A percentile compares a stretch with the other conserved stretches of the same genome.
These are phyloP conservation scores for Cyphomyrus plagiostoma DNA, from an alignment of 2,113 vertebrate species.

Conservation along the genomic window DNA sequence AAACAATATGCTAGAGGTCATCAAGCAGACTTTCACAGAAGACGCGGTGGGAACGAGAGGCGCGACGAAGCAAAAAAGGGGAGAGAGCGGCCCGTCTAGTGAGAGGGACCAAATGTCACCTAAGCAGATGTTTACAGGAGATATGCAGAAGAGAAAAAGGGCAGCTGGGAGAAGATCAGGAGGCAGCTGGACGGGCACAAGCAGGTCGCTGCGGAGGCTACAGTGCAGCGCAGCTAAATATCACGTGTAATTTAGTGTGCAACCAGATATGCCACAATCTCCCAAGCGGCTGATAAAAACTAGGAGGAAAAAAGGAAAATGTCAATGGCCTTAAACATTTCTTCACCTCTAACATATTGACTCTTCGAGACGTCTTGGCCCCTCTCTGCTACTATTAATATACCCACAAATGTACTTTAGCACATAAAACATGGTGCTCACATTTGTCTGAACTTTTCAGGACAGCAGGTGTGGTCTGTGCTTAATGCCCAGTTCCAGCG, in stretches of 20 bases:
- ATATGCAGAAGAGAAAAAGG: conserved; percentile 28
- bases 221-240: not conserved
- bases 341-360: not conserved
- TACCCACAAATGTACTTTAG: not conserved
- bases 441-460: not conserved
- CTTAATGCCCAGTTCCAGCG: not conserved
- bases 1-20: not conserved
- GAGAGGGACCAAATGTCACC: conserved; percentile 20
- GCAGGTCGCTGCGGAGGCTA: not conserved
- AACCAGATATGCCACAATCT: not conserved
- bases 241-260: not conserved
- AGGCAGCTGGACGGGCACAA: not conserved
- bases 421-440: not conserved
- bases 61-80: conserved; percentile 5
- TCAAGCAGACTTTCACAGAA: not conserved
- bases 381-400: not conserved
- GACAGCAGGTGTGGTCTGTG: not conserved
- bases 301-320: not conserved
- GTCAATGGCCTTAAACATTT: not conserved
- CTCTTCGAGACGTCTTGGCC: not conserved
- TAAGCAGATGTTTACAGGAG: conserved; percentile 30
- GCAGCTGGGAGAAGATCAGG: conserved; percentile 21
- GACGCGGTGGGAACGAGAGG: not conserved
- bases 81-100: not conserved
- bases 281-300: not conserved